These are phyloP conservation scores for Natrix natrix DNA, from an alignment of 2,797 vertebrate genomes.

Conservation along the genomic window DNA sequence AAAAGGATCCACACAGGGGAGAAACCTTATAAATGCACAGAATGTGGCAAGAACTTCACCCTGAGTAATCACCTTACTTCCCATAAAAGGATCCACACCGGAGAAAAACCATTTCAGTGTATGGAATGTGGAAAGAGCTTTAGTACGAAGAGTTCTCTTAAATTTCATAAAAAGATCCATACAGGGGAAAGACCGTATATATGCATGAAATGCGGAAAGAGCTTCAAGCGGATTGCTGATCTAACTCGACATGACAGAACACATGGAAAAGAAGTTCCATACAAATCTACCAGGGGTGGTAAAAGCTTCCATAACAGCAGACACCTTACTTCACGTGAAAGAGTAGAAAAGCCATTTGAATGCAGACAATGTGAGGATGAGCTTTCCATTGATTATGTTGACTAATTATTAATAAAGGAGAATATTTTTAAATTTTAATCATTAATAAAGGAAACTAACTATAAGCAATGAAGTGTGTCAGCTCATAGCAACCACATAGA, in stretches of 20 bases:
- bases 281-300: neutral
- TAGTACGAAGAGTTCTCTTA: neutral
- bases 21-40: constrained; percentile 71
- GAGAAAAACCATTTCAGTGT: constrained; percentile 61
- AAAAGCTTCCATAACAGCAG: neutral
- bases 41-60: constrained; percentile 75
- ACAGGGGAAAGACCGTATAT: neutral
- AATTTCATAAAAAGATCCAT: neutral
- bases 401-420: neutral
- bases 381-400: neutral
- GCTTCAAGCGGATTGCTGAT: constrained; percentile 7
- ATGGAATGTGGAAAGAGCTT: constrained; percentile 46
- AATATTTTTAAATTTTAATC: neutral
- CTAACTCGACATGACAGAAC: constrained; percentile 5
- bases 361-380: neutral
- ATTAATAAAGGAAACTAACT: neutral
- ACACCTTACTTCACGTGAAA: neutral
- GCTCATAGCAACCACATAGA: neutral
- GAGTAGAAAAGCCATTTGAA: neutral
- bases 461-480: neutral
- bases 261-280: neutral
- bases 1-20: constrained; percentile 67
- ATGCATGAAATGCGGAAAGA: neutral
- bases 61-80: constrained; percentile 75
- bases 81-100: constrained; percentile 75